Base-by-base conservation (phyloP, 2,797 vertebrate species). In the Enteromius argenteus region DNA sequence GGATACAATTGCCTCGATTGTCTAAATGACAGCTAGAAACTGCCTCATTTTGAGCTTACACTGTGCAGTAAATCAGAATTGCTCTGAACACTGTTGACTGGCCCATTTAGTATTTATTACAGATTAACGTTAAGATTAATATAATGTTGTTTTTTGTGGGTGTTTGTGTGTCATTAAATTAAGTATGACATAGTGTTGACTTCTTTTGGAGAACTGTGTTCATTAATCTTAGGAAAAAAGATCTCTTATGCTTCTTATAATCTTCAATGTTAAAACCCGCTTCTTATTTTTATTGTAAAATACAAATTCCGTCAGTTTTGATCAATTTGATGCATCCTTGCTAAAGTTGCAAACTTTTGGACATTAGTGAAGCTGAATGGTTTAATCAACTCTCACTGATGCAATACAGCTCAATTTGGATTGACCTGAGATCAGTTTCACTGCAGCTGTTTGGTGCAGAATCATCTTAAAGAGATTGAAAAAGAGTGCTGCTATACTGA, bases 1-100 rank as follows among this genome's bases (percentile, higher is more conserved):
- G 60, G 35, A 67, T 30, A 83, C 81, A 83, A 83, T 83, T 83
- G 81, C 72, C 71, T 35, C 15, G 58, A 74, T 82, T 82, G 80
- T 82, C 44, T 75, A 60, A 64, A 64, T 82, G 58, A 74, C 60
- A 74, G 58, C 71, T 53, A 80, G 23, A 75, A 39, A 53, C 71
- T 6, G 81, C 72, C 46, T 76, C 62, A 30, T 80, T 80, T 72
- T 44, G 30, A 71, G 32, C 60, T 73, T 9, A 37, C 79, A 30
- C 73, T 76, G 37, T 46, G 27, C 30, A 37, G 56, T 37, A 35
- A 81, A 73, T 81, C 39, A 62, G 68, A 81, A 73, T 81, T 62
- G 56, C 68, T 51, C 13, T 62, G 27, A 46, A 35, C 51, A 32
- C 67, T 46, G 74, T 19, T 15, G 15, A 60, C 1, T 77, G n/a